Evolutionary conservation across 1,140 invertebrate species (phyloP).

Genomic region (Hycleus cichorii): DNA sequence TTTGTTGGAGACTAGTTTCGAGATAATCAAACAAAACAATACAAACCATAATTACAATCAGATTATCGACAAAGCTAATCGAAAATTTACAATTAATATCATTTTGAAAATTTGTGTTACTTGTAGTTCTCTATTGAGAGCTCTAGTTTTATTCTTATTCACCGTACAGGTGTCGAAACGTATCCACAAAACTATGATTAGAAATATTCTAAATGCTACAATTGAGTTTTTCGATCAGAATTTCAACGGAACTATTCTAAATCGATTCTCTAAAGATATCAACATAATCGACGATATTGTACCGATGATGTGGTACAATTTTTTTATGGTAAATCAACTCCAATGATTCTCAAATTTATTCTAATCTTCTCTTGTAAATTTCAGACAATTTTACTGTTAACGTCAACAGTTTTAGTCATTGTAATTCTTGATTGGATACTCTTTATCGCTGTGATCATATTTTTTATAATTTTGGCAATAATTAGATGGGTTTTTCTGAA

Average conservation of each 20-base stretch:
- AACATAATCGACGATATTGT: slow-evolving; percentile 58
- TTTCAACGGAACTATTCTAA: slow-evolving; percentile 47
- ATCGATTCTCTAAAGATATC: slow-evolving; percentile 57
- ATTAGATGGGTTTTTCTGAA: not conserved
- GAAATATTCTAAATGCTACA: slow-evolving; percentile 50
- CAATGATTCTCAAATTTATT: not conserved
- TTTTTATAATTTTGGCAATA: not conserved
- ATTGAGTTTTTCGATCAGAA: slow-evolving; percentile 60
- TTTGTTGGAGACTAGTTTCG: too few relatives aligned
- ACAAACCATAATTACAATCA: too few relatives aligned
- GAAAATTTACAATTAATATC: slow-evolving; percentile 14
- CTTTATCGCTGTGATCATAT: not conserved
- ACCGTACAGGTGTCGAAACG: slow-evolving; percentile 55
- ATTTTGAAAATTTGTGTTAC: slow-evolving; percentile 9
- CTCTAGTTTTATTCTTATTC: slow-evolving; percentile 41
- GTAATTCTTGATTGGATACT: not conserved
- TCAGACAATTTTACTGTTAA: not conserved
- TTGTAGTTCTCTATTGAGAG: slow-evolving; percentile 23
- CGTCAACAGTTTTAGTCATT: not conserved
- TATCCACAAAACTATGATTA: slow-evolving; percentile 60
- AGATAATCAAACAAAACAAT: too few relatives aligned
- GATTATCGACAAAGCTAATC: too few relatives aligned
- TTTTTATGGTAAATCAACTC: slow-evolving; percentile 14
- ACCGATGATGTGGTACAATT: slow-evolving; percentile 46
- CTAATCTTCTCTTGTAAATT: not conserved